Evolutionary conservation across 2,797 vertebrate genomes (phyloP).

Genomic region (Pogoniulus pusillus): DNA sequence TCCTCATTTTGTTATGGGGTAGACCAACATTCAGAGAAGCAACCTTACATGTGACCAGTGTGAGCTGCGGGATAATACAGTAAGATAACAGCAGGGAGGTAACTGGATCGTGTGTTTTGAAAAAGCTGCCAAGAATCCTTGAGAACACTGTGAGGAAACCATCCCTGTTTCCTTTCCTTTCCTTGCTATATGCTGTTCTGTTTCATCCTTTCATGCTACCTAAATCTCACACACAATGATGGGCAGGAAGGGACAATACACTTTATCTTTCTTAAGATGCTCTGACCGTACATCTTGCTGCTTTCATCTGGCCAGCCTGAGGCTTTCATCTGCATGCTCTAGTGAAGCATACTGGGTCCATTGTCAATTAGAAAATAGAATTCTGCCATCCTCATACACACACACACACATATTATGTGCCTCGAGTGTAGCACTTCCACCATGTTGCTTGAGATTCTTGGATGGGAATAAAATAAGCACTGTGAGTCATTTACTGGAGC

Average conservation of each 20-base stretch:
- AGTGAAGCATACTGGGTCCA: background rate
- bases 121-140: background rate
- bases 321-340: background rate
- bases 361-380: background rate
- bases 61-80: background rate
- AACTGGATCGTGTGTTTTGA: background rate
- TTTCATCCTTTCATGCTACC: background rate
- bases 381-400: background rate
- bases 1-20: background rate
- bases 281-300: background rate
- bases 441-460: background rate
- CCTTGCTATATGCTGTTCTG: background rate
- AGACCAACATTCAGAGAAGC: background rate
- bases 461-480: constrained; percentile 43
- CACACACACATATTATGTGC: background rate
- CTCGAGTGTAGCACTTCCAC: background rate
- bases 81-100: background rate
- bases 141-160: background rate
- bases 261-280: background rate
- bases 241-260: background rate
- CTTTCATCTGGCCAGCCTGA: background rate
- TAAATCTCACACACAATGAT: background rate
- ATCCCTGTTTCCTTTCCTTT: background rate
- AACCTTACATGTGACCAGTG: background rate
- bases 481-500: constrained; percentile 14